Percentiles rank a stretch among this genome's conserved stretches.
phyloP scores from a whole-genome alignment of 2,888 invertebrate genomes.

The Phrixothrix hirtus region DNA sequence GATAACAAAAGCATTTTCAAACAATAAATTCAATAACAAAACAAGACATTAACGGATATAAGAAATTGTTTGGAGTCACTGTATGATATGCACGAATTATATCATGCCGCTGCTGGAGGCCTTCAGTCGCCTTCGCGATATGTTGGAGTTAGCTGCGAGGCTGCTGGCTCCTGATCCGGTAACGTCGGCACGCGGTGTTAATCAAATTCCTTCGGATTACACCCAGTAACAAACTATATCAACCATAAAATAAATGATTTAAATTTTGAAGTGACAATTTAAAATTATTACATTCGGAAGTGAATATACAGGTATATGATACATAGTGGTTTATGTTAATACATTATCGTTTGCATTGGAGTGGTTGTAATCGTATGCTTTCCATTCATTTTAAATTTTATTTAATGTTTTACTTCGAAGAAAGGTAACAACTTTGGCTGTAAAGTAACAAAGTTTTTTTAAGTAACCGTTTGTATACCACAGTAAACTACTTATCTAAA shows the following conservation, averaged over 20 bases:
- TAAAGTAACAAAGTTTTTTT: not conserved
- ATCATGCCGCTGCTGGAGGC: slow-evolving; percentile 32
- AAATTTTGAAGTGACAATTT: too few species aligned
- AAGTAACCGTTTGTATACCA: slow-evolving; percentile 14
- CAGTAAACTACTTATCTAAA: slow-evolving; percentile 15
- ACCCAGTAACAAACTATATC: too few species aligned
- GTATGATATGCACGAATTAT: slow-evolving; percentile 34
- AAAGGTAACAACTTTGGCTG: not conserved
- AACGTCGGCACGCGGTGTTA: too few species aligned
- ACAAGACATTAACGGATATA: slow-evolving; percentile 10
- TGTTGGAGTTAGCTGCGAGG: slow-evolving; percentile 34
- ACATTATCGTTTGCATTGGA: too few species aligned
- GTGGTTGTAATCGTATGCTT: too few species aligned
- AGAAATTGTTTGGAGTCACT: slow-evolving; percentile 23
- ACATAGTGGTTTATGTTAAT: not conserved
- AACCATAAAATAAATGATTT: too few species aligned
- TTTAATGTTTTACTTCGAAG: too few species aligned
- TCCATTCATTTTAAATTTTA: too few species aligned
- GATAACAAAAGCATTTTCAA: too few species aligned
- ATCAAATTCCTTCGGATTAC: too few species aligned
- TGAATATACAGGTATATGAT: not conserved
- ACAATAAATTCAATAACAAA: too few species aligned
- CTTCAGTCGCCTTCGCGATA: slow-evolving; percentile 40
- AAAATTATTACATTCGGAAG: not conserved
- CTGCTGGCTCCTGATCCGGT: slow-evolving; percentile 22